Base-by-base conservation (phyloP, 2,888 invertebrate genomes). In the Ornithoptera priamus region DNA sequence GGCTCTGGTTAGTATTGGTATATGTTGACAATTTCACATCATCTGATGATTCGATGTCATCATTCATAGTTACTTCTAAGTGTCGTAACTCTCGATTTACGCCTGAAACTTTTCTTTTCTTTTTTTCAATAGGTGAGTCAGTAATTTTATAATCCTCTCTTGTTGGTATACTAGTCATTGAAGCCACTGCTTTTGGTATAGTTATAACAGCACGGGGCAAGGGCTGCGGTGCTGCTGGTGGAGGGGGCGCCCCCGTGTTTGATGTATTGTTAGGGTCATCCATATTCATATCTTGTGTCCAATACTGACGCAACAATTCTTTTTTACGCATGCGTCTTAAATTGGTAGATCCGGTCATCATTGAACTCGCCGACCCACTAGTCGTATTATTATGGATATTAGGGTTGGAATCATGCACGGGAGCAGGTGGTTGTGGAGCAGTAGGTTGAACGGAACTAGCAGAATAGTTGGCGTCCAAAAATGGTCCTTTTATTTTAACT, bases 401-500 rank as follows among this genome's bases (percentile, higher is more conserved):
- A 70, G 88, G 87, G 68, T 85, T 85, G 17, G 86, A 75, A 22
- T 89, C 90, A 70, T 83, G 78, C 1, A 81, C 84, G 1, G 89
- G 92, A 57, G 78, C 88, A 36, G 87, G 90, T n/a, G 92, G 92
- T 74, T 94, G 93, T 59, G 93, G 94, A 0, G 92, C 94, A n/a
- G 94, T 86, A 5, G 94, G 93, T 62, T 93, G 90, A 0, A 93
- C 91, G 0, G 94, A 93, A 68, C 94, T 94, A 2, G 95, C 93
- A 56, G 95, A 96, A 81, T 96, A 97, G 76, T 94, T 94, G 0
- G 94, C 95, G 78, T 97, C 97, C 72, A 97, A 93, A 78, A 96
- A 95, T 0, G 97, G 97, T 4, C 97, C 97, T 84, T 98, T 97
- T 73, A 97, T 97, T 87, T 98, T 98, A 0, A 98, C 95, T 84